Evolutionary conservation across 2,888 invertebrate genomes (phyloP), one percentile per base, ranked within the genome.

Genomic region (Zelleria hepariella): DNA sequence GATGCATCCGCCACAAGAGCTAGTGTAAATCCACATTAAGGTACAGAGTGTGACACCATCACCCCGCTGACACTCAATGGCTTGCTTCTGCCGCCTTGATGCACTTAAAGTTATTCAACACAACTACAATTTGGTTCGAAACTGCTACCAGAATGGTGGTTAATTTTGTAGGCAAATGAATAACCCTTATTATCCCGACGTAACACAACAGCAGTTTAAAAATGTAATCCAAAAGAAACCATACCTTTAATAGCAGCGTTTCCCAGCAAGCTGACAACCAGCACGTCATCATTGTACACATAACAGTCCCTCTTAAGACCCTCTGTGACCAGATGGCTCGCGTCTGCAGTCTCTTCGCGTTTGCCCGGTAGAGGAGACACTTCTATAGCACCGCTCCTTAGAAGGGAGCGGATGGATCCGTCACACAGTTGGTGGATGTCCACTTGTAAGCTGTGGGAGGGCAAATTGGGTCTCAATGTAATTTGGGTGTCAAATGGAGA

Each of bases 171-270:
- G n/a, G n/a, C n/a, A n/a, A n/a, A n/a, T n/a, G n/a, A n/a, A n/a
- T n/a, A n/a, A n/a, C n/a, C n/a, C n/a, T n/a, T n/a, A n/a, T n/a
- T n/a, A n/a, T n/a, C n/a, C n/a, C n/a, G n/a, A n/a, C n/a, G n/a
- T n/a, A n/a, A n/a, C n/a, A n/a, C n/a, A n/a, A n/a, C n/a, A n/a
- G n/a, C n/a, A n/a, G n/a, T n/a, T n/a, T n/a, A n/a, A n/a, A n/a
- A n/a, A n/a, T n/a, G n/a, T n/a, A n/a, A n/a, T n/a, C n/a, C n/a
- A n/a, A n/a, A n/a, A n/a, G n/a, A n/a, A n/a, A 15, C 32, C 32
- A 42, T 42, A 91, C 95, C 96, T 91, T 94, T 95, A 68, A 96
- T 95, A 25, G 96, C 94, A 2, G 97, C 96, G 64, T 83, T 90
- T 10, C 97, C 97, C 26, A 97, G 80, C 64, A 86, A 83, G 65